A percentile compares a stretch with the other conserved stretches of the same genome.
Evolutionary conservation across 1,140 invertebrate species (phyloP).

Genomic region (Proales similis): DNA sequence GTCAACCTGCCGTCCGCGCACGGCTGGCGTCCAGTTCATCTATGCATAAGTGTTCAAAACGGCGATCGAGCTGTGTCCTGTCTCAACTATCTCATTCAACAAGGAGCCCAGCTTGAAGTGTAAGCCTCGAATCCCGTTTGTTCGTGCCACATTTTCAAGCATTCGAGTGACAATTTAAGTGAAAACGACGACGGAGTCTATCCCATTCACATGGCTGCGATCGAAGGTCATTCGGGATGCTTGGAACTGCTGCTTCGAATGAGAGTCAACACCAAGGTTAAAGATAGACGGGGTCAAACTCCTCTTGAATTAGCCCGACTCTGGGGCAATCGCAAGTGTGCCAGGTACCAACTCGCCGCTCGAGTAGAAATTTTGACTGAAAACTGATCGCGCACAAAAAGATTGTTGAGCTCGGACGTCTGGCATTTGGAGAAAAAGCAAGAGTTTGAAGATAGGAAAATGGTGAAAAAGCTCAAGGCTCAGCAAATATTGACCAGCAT

Average conservation of each 20-base stretch:
- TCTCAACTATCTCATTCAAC: constrained; percentile 47
- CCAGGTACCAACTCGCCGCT: constrained; percentile 43
- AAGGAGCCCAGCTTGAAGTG: constrained; percentile 44
- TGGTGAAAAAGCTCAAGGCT: constrained; percentile 16
- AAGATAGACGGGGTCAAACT: constrained; percentile 47
- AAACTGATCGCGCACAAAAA: constrained; percentile 26
- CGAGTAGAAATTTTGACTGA: neutral
- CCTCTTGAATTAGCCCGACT: constrained; percentile 52
- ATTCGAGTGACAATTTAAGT: constrained; percentile 39
- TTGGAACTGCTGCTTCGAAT: constrained; percentile 48
- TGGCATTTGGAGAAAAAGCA: constrained; percentile 38
- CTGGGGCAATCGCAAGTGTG: constrained; percentile 52
- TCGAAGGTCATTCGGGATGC: constrained; percentile 51
- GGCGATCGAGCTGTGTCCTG: constrained; percentile 47
- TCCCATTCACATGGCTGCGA: constrained; percentile 51
- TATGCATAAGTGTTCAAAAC: constrained; percentile 51
- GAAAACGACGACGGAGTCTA: constrained; percentile 51
- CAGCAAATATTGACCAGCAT: constrained; percentile 36
- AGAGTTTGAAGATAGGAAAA: constrained; percentile 5
- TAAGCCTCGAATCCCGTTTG: neutral
- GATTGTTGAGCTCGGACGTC: constrained; percentile 29
- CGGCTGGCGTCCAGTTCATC: constrained; percentile 50
- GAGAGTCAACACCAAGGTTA: constrained; percentile 45
- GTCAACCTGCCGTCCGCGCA: constrained; percentile 47
- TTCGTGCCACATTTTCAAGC: neutral